Evolutionary conservation across 1,140 invertebrate species (phyloP).

Genomic region (Hormaphis cornu): DNA sequence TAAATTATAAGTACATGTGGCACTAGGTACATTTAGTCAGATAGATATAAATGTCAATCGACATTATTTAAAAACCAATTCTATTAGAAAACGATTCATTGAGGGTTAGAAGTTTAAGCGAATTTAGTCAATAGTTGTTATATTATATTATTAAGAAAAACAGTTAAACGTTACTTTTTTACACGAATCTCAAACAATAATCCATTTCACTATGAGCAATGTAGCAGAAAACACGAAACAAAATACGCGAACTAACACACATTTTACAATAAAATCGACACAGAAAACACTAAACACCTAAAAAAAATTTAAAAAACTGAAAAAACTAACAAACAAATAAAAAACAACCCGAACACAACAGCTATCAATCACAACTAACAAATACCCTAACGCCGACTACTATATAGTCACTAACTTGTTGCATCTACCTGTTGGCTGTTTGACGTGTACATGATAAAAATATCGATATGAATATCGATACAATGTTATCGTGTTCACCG

Average conservation of each 20-base stretch:
- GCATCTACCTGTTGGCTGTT: slow-evolving; percentile 17
- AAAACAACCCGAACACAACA: not conserved
- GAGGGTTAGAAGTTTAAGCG: no score
- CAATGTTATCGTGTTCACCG: not conserved
- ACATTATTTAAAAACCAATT: no score
- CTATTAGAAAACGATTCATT: no score
- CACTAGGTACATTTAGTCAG: no score
- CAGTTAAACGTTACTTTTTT: slow-evolving; percentile 11
- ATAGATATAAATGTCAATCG: no score
- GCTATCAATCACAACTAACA: not conserved
- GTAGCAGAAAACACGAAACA: not conserved
- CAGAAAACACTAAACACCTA: not conserved
- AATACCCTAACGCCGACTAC: not conserved
- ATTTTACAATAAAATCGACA: not conserved
- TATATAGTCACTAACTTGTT: slow-evolving; percentile 11
- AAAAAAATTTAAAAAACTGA: not conserved
- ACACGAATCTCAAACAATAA: not conserved
- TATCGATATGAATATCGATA: not conserved
- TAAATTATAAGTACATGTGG: no score
- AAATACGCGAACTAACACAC: not conserved
- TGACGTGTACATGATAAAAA: slow-evolving; percentile 30
- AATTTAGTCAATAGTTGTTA: no score
- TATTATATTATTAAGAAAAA: not conserved
- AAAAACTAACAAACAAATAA: not conserved
- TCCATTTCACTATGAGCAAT: slow-evolving; percentile 21